A percentile compares a stretch with the other conserved stretches of the same genome.
Conservation (phyloP, 2,888 invertebrate species). For the Amphipyra tragopoginis region DNA sequence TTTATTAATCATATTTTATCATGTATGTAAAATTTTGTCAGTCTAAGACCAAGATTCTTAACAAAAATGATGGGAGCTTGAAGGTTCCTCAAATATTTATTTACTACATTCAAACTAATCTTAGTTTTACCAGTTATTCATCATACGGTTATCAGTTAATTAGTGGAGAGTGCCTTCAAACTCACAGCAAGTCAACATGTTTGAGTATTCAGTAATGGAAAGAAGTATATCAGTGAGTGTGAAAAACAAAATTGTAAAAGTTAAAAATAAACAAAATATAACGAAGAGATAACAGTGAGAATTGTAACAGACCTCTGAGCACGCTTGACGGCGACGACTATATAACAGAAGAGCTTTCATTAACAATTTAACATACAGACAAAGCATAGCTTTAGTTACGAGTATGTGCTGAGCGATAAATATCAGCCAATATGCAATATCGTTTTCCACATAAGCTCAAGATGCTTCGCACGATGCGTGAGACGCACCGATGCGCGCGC, state of each 20-base stretch:
- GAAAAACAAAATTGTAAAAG: conserved; percentile 54
- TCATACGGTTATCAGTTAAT: background rate
- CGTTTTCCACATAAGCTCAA: conserved; percentile 25
- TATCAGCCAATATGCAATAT: conserved; percentile 33
- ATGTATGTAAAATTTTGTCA: conserved; percentile 21
- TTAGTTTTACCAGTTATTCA: background rate
- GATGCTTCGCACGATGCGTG: conserved; percentile 23
- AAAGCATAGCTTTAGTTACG: conserved; percentile 27
- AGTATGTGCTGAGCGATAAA: conserved; percentile 24
- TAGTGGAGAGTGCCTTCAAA: conserved; percentile 56
- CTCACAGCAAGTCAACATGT: conserved; percentile 63
- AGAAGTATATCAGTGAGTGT: conserved; percentile 68
- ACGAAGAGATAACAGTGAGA: conserved; percentile 55
- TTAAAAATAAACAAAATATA: conserved; percentile 61
- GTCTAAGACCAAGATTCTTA: conserved; percentile 19
- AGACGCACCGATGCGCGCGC: conserved; percentile 10
- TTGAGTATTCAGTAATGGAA: conserved; percentile 61
- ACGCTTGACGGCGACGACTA: conserved; percentile 55
- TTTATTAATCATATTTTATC: background rate
- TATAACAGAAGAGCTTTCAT: conserved; percentile 5
- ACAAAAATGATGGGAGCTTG: conserved; percentile 35
- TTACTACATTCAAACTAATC: background rate
- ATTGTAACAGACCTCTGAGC: conserved; percentile 57
- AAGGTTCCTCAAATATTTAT: conserved; percentile 9
- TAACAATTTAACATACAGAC: conserved; percentile 13